Base-by-base conservation (phyloP, 2,888 invertebrate genomes). In the Disparrhopalites patrizii region DNA sequence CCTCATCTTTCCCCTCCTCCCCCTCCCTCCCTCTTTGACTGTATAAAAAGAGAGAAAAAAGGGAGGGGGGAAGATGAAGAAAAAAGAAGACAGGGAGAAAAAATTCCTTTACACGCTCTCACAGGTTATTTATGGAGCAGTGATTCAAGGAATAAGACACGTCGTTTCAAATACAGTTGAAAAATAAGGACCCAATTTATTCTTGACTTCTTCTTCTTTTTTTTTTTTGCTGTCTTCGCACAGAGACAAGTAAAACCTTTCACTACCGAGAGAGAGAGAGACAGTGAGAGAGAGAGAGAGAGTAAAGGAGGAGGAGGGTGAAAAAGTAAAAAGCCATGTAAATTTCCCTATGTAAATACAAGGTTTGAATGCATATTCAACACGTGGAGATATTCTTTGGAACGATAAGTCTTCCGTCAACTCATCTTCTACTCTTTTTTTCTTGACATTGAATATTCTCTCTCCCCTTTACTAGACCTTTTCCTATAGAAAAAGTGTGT, bases 131-230 rank as follows among this genome's bases (percentile, higher is more conserved):
- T 73, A 73, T 70, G 73, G 68, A 67, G 62, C 70, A 68, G 68
- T 73, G 70, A 70, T 73, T 71, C 69, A 69, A 68, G 68, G 69
- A 67, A 73, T 68, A 71, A 73, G 69, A 73, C 72, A 73, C 68
- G 70, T 73, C 72, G 70, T 73, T 73, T 70, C 65, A 69, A 68
- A 70, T 69, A 65, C 68, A 70, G 70, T 72, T 70, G 64, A 72
- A 72, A 72, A 72, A 72, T 72, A 72, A 70, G 69, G 61, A 61
- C 58, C 68, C 67, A 72, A 61, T 72, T 72, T 66, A 61, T 61
- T 61, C 60, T 23, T 61, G 60, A 61, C 60, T 61, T 51, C 40
- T 40, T n/a, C n/a, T n/a, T n/a, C n/a, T n/a, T n/a, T n/a, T n/a
- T n/a, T n/a, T n/a, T n/a, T n/a, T n/a, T n/a, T n/a, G n/a, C n/a